A percentile compares a stretch with the other conserved stretches of the same genome.
These are phyloP conservation scores for Typhlichthys subterraneus DNA, from an alignment of 2,797 vertebrate genomes.

Conservation along the genomic window DNA sequence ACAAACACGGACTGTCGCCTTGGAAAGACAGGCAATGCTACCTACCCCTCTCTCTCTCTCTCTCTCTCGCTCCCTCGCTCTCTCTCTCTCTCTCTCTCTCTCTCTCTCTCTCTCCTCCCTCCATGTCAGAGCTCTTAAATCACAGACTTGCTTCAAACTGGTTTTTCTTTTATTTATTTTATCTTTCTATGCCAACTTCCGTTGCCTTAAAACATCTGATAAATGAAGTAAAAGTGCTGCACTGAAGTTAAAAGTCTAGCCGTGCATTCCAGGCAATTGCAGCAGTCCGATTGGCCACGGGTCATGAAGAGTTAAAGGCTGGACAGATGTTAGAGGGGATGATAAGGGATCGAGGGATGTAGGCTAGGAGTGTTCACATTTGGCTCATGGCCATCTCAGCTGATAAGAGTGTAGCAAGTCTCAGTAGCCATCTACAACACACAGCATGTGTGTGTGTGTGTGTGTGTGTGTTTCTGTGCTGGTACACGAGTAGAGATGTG, in stretches of 20 bases:
- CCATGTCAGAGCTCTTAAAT: slow-evolving; percentile 33
- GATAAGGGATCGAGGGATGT: slow-evolving; percentile 61
- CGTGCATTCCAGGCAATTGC: slow-evolving; percentile 51
- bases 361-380: slow-evolving; percentile 37
- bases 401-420: slow-evolving; percentile 45
- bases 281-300: slow-evolving; percentile 41
- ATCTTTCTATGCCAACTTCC: neutral
- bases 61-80: slow-evolving; percentile 32
- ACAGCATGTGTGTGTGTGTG: slow-evolving; percentile 8
- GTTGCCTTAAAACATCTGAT: slow-evolving; percentile 24
- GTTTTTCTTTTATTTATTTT: neutral
- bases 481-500: slow-evolving; percentile 29
- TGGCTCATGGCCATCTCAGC: slow-evolving; percentile 58
- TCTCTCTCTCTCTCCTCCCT: slow-evolving; percentile 29
- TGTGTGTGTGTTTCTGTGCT: slow-evolving; percentile 12
- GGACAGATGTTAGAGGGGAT: slow-evolving; percentile 60
- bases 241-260: slow-evolving; percentile 32
- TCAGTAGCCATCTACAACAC: slow-evolving; percentile 24
- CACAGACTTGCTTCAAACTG: slow-evolving; percentile 18
- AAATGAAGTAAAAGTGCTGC: slow-evolving; percentile 32
- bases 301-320: slow-evolving; percentile 56
- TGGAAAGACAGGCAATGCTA: slow-evolving; percentile 39
- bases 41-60: slow-evolving; percentile 2
- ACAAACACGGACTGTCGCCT: slow-evolving; percentile 43
- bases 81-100: slow-evolving; percentile 27